phyloP scores from a whole-genome alignment of 1,140 invertebrate genomes.

The Saccostrea glomerata region DNA sequence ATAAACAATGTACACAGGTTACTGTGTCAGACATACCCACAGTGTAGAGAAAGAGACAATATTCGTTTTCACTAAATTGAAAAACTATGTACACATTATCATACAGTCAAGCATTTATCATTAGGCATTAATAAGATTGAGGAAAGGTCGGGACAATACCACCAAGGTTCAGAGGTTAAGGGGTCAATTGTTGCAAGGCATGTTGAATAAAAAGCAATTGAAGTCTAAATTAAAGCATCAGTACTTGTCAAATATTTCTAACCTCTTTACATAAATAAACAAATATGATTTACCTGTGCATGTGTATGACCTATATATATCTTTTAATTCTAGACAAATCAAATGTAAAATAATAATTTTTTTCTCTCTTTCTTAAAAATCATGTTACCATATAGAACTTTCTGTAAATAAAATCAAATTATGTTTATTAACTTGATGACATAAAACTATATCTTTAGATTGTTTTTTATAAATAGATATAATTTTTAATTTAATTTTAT shows the following conservation, averaged over 20 bases:
- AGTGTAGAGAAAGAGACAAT: slow-evolving; percentile 34
- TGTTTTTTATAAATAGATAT: background rate
- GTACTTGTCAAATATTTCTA: background rate
- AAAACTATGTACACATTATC: slow-evolving; percentile 3
- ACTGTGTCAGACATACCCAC: background rate
- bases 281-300: too few relatives aligned
- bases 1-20: slow-evolving; percentile 25
- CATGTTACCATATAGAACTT: background rate
- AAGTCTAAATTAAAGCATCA: background rate
- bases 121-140: slow-evolving; percentile 19
- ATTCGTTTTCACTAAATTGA: background rate
- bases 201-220: background rate
- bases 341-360: background rate
- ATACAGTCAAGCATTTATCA: background rate
- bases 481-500: background rate
- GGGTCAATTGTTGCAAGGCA: background rate
- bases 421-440: background rate
- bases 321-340: background rate
- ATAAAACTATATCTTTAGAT: background rate
- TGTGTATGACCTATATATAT: too few relatives aligned
- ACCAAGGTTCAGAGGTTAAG: background rate
- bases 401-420: background rate
- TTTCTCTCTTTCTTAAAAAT: background rate
- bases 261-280: background rate
- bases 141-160: slow-evolving; percentile 13